phyloP scores from a whole-genome alignment of 1,140 invertebrate species.

The Anoplophora glabripennis region DNA sequence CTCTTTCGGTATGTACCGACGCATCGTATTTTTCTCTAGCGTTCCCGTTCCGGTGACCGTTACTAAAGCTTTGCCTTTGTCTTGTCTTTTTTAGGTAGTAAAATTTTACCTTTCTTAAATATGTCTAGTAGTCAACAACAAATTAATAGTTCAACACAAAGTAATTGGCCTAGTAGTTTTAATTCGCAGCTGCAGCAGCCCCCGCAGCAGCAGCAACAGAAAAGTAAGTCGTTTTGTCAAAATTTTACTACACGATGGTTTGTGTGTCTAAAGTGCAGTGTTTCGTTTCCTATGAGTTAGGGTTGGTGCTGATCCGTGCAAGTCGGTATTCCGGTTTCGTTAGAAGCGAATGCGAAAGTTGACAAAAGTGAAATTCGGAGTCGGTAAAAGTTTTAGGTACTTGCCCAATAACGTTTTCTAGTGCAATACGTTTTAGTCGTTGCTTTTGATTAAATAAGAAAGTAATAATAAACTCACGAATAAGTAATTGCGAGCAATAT shows the following conservation, averaged over 20 bases:
- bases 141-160: constrained; percentile 38
- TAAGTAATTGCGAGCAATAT: no score
- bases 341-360: no score
- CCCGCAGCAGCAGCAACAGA: constrained; percentile 37
- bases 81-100: constrained; percentile 45
- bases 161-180: constrained; percentile 46
- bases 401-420: no score
- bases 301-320: no score
- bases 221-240: constrained; percentile 37
- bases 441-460: no score
- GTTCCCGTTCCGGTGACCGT: background rate
- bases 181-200: constrained; percentile 34
- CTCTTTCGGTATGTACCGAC: constrained; percentile 45
- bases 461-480: no score
- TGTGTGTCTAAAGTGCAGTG: no score
- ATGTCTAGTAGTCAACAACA: constrained; percentile 48
- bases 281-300: no score
- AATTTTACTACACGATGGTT: background rate
- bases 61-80: constrained; percentile 22
- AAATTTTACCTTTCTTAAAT: constrained; percentile 50
- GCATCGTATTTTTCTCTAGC: background rate
- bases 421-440: no score
- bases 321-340: no score
- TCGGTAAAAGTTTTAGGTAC: no score
- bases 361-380: no score